These are phyloP conservation scores for Speoplatyrhinus poulsoni DNA, from an alignment of 2,113 vertebrate species.

Conservation along the genomic window DNA sequence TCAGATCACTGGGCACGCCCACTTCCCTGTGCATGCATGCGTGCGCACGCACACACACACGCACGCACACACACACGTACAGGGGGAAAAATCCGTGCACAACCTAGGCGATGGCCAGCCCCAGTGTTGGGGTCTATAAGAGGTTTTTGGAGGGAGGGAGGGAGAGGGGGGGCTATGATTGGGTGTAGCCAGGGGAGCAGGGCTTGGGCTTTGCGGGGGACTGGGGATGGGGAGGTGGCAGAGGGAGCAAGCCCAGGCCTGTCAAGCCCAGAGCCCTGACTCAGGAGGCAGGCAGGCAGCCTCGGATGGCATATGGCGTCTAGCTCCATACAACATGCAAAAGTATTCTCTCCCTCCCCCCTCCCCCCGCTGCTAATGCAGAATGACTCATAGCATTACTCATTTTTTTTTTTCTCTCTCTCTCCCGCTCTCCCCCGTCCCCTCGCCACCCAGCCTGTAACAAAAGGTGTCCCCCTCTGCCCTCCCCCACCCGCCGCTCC, in stretches of 20 bases:
- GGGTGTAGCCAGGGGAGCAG: slow-evolving; percentile 65
- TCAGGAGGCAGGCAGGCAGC: slow-evolving; percentile 83
- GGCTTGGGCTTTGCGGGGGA: slow-evolving; percentile 59
- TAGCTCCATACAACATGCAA: slow-evolving; percentile 98
- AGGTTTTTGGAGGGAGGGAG: slow-evolving; percentile 55
- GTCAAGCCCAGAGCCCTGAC: slow-evolving; percentile 85
- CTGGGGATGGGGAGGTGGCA: slow-evolving; percentile 78
- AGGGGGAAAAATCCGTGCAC: slow-evolving; percentile 54
- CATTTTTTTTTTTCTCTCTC: slow-evolving; percentile 69
- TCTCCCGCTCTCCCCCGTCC: background rate
- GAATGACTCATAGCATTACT: slow-evolving; percentile 99
- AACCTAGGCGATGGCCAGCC: slow-evolving; percentile 55
- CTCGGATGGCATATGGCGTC: slow-evolving; percentile 99
- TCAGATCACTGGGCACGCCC: slow-evolving; percentile 81
- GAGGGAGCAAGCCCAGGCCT: slow-evolving; percentile 90
- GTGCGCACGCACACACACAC: background rate
- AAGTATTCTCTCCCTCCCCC: slow-evolving; percentile 85
- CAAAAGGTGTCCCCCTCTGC: slow-evolving; percentile 73
- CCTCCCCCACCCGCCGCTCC: slow-evolving; percentile 10
- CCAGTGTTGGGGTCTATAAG: slow-evolving; percentile 48
- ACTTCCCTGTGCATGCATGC: background rate
- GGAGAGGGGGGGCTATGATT: slow-evolving; percentile 69
- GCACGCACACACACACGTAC: background rate
- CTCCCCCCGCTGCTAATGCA: slow-evolving; percentile 85
- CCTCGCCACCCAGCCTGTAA: slow-evolving; percentile 74